Conservation (phyloP, 2,888 invertebrate genomes). For the Molanna angustata region DNA sequence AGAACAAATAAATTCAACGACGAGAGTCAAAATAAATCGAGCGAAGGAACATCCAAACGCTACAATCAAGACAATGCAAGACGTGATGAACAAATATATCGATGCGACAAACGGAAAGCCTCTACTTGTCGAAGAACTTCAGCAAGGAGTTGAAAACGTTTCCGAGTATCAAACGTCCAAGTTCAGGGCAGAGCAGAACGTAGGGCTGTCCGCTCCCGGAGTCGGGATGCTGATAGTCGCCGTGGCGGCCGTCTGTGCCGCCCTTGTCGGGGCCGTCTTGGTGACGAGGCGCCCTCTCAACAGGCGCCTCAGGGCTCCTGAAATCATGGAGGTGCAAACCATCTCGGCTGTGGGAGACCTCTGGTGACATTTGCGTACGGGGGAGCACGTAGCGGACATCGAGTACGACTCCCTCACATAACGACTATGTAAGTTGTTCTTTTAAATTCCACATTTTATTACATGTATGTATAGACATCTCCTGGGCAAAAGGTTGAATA, state of each 20-base stretch:
- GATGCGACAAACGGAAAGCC: too few relatives aligned
- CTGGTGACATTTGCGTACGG: slow-evolving; percentile 66
- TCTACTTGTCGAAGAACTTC: slow-evolving; percentile 39
- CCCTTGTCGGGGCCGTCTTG: slow-evolving; percentile 42
- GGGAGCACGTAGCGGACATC: slow-evolving; percentile 55
- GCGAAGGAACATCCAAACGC: too few relatives aligned
- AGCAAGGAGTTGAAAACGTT: slow-evolving; percentile 41
- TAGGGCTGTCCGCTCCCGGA: slow-evolving; percentile 50
- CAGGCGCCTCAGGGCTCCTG: slow-evolving; percentile 39
- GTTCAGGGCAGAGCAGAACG: slow-evolving; percentile 38
- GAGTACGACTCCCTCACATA: slow-evolving; percentile 58
- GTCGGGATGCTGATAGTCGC: slow-evolving; percentile 57
- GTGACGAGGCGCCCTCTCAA: slow-evolving; percentile 18
- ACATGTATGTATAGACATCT: too few relatives aligned
- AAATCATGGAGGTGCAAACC: slow-evolving; percentile 62
- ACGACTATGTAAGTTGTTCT: slow-evolving; percentile 52
- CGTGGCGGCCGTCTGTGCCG: slow-evolving; percentile 53
- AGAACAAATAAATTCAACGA: too few relatives aligned
- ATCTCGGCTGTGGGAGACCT: slow-evolving; percentile 61
- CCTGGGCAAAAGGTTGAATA: too few relatives aligned
- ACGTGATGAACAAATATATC: too few relatives aligned
- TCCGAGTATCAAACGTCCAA: slow-evolving; percentile 35
- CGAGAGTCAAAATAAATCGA: too few relatives aligned
- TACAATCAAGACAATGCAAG: too few relatives aligned
- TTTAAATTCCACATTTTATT: too few relatives aligned